Base-by-base conservation (phyloP, 2,888 invertebrate species). In the Drosophila sordidula region DNA sequence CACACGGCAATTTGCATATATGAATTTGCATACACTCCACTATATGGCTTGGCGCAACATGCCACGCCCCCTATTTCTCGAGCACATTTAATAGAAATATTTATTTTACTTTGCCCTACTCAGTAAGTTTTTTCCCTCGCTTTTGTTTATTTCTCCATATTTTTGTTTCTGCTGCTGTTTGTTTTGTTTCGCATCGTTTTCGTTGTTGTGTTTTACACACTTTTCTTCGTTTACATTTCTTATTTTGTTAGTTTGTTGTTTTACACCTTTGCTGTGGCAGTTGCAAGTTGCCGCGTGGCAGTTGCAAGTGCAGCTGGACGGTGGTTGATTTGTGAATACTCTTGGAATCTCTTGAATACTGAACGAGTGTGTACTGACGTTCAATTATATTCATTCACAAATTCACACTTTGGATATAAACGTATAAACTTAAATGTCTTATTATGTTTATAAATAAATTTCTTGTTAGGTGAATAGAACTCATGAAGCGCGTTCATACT, bases 91-190 rank as follows among this genome's bases (percentile, higher is more conserved):
- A 67, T 34, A 11, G 4, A 34, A 12, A 34, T 34, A 4, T 47
- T 49, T 49, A 16, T 54, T 56, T 36, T 52, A 22, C 18, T 49
- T 54, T 50, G 11, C 14, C 14, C 26, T n/a, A 6, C 50, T 49
- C 51, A 18, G 18, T 18, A 38, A 11, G 1, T 34, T 56, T 44
- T 46, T 22, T 45, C 38, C 39, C 18, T 29, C 18, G n/a, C 12
- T 14, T 44, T 61, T 65, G 38, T 72, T 51, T 66, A 51, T 9
- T 38, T 61, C 45, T 45, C 39, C 39, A 49, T 56, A 54, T 46
- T 58, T 64, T 55, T 44, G 18, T 57, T 26, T 32, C 25, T 51
- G 34, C 29, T 55, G 38, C 47, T 49, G 39, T 18, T 54, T 57
- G 52, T 16, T 69, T 71, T 52, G 26, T 51, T 38, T 25, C 38